Evolutionary conservation across 1,140 invertebrate species (phyloP), one percentile per base, ranked within the genome.

Genomic region (Contarinia nasturtii): DNA sequence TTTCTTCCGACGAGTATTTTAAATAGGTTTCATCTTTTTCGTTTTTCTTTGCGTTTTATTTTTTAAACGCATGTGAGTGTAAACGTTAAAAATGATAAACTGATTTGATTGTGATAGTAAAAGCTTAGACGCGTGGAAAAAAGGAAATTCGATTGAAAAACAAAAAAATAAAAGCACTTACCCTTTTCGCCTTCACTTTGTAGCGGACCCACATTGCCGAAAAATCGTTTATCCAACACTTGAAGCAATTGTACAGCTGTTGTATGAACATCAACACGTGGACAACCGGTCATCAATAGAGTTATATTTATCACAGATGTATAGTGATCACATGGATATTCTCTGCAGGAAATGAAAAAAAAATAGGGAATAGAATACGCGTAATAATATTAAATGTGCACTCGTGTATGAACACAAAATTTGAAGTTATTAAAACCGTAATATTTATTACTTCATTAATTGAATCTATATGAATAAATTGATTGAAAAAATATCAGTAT

Each of bases 241-340:
- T 97, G 92, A 2, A 99, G 68, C 21, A 99, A 73, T 55, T 95
- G 88, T 41, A 96, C 68, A 0, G 95, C 93, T 8, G 84, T 89
- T 58, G 96, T 87, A 59, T 94, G 84, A 1, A 95, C 83, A 17
- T 77, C 72, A n/a, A 83, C 80, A 21, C 91, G 75, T 0, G 92
- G 88, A 64, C 88, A 93, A 14, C 91, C 92, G 3, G 91, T 90
- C 65, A 91, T 95, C 70, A 98, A 80, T 19, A 98, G 73, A 0
- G 93, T 93, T 7, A 98, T 86, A 59, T 95, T 97, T 56, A 99
- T 90, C 54, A 98, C 88, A 11, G 92, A 90, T 21, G 92, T 94
- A 64, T 94, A 93, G 69, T 94, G 89, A 65, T 98, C 94, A 67
- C 94, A 98, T 8, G 94, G 93, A 72, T 97, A 98, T 66, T 98